These are phyloP conservation scores for Maconellicoccus hirsutus DNA, from an alignment of 1,140 invertebrate species.

Conservation along the genomic window DNA sequence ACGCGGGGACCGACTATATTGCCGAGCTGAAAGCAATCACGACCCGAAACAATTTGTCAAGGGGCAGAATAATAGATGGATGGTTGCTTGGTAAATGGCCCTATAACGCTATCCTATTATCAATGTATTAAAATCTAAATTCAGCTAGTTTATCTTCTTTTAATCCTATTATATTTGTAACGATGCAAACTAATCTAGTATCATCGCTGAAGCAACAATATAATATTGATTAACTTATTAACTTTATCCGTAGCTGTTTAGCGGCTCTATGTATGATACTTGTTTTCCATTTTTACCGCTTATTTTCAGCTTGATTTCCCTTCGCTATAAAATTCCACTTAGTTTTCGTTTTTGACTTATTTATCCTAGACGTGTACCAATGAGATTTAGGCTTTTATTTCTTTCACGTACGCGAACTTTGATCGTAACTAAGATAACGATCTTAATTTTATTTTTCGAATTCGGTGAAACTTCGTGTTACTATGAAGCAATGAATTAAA, in stretches of 20 bases:
- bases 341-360: not conserved
- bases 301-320: not conserved
- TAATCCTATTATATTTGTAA: slow-evolving; percentile 21
- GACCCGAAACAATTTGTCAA: slow-evolving; percentile 21
- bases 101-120: slow-evolving; percentile 20
- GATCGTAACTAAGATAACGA: not conserved
- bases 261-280: not conserved
- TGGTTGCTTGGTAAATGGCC: slow-evolving; percentile 18
- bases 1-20: not conserved
- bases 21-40: slow-evolving; percentile 20
- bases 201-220: slow-evolving; percentile 21
- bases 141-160: slow-evolving; percentile 19
- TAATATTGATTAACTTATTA: slow-evolving; percentile 23
- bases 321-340: not conserved
- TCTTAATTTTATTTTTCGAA: not conserved
- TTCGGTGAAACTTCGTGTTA: no score
- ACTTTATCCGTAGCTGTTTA: slow-evolving; percentile 11
- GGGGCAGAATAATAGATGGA: slow-evolving; percentile 16
- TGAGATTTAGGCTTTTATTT: not conserved
- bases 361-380: not conserved
- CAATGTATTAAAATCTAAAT: slow-evolving; percentile 22
- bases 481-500: no score
- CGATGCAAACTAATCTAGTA: slow-evolving; percentile 16
- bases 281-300: not conserved
- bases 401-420: not conserved